These are phyloP conservation scores for Eubucco bourcierii DNA, from an alignment of 2,113 vertebrate species.

Conservation along the genomic window DNA sequence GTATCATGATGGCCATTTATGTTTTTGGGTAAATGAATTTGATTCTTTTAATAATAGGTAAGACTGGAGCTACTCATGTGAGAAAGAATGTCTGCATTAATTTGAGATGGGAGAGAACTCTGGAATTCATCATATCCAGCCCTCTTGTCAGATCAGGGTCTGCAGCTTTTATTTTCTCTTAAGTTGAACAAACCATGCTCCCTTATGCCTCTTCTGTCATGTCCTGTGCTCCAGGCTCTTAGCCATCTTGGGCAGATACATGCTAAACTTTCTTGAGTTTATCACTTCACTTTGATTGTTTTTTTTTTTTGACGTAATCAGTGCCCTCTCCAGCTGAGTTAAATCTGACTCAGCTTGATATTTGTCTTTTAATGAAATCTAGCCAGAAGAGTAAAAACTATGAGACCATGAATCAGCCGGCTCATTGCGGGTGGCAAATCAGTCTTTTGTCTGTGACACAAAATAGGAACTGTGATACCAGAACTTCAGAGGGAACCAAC, in stretches of 20 bases:
- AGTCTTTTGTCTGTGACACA: background rate
- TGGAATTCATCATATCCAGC: background rate
- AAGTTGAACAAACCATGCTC: background rate
- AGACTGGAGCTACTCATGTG: background rate
- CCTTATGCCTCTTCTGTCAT: background rate
- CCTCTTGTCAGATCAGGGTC: background rate
- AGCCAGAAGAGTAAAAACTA: background rate
- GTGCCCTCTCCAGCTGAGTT: background rate
- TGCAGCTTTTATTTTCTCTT: background rate
- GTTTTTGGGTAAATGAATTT: background rate
- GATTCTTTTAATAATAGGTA: background rate
- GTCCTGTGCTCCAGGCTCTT: background rate
- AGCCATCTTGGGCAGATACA: background rate
- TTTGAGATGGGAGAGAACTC: background rate
- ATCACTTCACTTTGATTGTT: background rate
- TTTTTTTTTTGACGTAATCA: background rate
- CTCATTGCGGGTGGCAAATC: background rate
- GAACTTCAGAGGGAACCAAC: background rate
- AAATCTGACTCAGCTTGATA: background rate
- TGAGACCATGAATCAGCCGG: background rate
- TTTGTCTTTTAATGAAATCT: background rate
- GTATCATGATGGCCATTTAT: background rate
- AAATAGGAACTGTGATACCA: background rate
- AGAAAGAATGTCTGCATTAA: background rate
- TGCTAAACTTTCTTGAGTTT: background rate